These are phyloP conservation scores for Hybognathus amarus DNA, from an alignment of 2,797 vertebrate species.

Conservation along the genomic window DNA sequence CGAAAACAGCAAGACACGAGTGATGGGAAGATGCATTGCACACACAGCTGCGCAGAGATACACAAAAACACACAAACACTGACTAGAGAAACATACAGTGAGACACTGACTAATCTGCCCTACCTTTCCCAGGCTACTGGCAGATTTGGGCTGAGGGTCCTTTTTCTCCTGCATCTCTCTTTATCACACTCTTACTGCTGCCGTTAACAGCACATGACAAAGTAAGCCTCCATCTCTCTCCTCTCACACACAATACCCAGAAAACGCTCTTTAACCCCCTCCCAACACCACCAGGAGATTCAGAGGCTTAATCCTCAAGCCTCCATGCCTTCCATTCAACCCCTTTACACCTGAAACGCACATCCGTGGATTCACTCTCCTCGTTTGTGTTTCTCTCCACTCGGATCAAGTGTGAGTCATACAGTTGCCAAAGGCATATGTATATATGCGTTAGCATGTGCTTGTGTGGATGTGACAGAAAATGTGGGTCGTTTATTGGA, in stretches of 20 bases:
- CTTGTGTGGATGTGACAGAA: conserved; percentile 23
- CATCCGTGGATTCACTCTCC: conserved; percentile 52
- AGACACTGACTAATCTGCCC: conserved; percentile 44
- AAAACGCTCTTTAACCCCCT: conserved; percentile 38
- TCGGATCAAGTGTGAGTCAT: conserved; percentile 75
- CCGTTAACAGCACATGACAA: conserved; percentile 64
- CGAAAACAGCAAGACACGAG: background rate
- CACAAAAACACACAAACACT: conserved; percentile 45
- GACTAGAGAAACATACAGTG: conserved; percentile 33
- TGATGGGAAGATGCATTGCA: conserved; percentile 5
- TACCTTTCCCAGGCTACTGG: conserved; percentile 72
- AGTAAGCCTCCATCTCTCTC: conserved; percentile 62
- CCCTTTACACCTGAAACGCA: conserved; percentile 37
- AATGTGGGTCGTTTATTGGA: conserved; percentile 37
- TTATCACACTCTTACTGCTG: conserved; percentile 47
- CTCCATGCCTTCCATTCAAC: conserved; percentile 62
- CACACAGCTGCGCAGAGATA: background rate
- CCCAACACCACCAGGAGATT: conserved; percentile 58
- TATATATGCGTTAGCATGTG: conserved; percentile 20
- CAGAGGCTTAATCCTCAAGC: conserved; percentile 68
- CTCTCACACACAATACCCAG: conserved; percentile 43
- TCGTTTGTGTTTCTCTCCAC: conserved; percentile 58
- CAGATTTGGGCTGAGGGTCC: conserved; percentile 64
- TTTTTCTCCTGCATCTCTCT: conserved; percentile 74
- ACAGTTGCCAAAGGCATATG: conserved; percentile 46